A percentile compares a stretch with the other conserved stretches of the same genome.
phyloP scores from a whole-genome alignment of 2,797 vertebrate genomes.

The Pterois miles region DNA sequence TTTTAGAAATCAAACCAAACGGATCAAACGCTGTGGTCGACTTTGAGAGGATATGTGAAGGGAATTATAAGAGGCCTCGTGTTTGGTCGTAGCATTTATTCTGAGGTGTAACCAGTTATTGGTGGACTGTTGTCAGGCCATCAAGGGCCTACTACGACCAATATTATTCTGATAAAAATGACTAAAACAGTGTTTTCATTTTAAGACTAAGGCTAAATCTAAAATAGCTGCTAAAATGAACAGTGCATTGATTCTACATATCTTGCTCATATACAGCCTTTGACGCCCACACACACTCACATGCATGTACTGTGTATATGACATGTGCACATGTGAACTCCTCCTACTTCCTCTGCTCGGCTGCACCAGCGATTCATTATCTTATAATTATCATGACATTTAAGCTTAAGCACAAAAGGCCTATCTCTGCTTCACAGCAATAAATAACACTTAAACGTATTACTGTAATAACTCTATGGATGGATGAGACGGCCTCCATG shows the following conservation, averaged over 20 bases:
- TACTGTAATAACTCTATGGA: constrained; percentile 35
- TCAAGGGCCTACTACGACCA: no score
- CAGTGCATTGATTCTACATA: background rate
- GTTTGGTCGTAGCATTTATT: background rate
- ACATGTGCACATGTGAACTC: constrained; percentile 10
- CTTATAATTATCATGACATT: constrained; percentile 51
- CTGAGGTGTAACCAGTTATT: background rate
- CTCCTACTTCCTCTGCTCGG: constrained; percentile 14
- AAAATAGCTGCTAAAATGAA: no score
- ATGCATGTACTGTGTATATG: background rate
- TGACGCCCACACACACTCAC: background rate
- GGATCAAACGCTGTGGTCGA: background rate
- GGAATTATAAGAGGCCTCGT: background rate
- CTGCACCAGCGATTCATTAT: constrained; percentile 20
- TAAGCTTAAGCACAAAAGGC: constrained; percentile 22
- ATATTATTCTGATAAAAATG: no score
- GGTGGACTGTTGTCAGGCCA: no score
- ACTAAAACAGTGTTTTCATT: no score
- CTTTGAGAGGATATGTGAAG: background rate
- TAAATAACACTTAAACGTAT: constrained; percentile 57
- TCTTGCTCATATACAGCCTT: background rate
- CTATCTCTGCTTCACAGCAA: constrained; percentile 17
- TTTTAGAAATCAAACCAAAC: background rate
- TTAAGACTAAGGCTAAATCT: no score
- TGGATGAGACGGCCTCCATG: constrained; percentile 17